A percentile compares a stretch with the other conserved stretches of the same genome.
Evolutionary conservation across 2,113 vertebrate species (phyloP).

Genomic region (Neopipo cinnamomea): DNA sequence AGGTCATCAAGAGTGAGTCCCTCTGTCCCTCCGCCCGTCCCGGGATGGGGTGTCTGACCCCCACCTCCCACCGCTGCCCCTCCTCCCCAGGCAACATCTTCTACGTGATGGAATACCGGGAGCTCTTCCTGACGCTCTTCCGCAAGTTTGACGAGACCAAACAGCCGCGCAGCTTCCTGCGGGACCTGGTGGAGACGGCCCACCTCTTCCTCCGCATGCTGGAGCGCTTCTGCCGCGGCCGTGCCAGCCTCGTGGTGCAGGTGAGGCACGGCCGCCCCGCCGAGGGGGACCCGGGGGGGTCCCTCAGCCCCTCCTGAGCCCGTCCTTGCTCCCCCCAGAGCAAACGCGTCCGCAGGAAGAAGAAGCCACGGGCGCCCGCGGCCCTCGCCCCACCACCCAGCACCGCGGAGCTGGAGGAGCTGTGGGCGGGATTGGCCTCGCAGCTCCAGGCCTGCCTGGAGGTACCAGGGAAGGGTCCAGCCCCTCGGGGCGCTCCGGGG

Average conservation of each 20-base stretch:
- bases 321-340: slow-evolving; percentile 51
- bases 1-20: slow-evolving; percentile 89
- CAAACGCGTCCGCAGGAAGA: slow-evolving; percentile 76
- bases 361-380: background rate
- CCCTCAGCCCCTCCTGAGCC: background rate
- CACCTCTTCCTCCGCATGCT: slow-evolving; percentile 95
- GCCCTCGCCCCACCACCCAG: background rate
- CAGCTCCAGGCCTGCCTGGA: slow-evolving; percentile 74
- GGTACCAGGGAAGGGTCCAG: background rate
- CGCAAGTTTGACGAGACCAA: slow-evolving; percentile 89
- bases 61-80: fast-evolving
- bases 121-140: slow-evolving; percentile 90
- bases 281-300: fast-evolving
- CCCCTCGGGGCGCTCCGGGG: fast-evolving
- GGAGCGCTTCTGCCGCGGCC: slow-evolving; percentile 88
- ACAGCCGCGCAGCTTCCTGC: slow-evolving; percentile 88
- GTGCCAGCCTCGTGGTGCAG: slow-evolving; percentile 86
- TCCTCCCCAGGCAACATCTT: slow-evolving; percentile 88
- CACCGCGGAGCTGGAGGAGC: slow-evolving; percentile 73
- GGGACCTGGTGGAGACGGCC: slow-evolving; percentile 91
- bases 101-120: slow-evolving; percentile 96
- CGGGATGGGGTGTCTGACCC: fast-evolving
- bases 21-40: fast-evolving
- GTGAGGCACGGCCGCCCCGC: background rate
- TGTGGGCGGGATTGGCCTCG: slow-evolving; percentile 80